Base-by-base conservation (phyloP, 2,113 vertebrate species). In the Acrocephalus kingi region DNA sequence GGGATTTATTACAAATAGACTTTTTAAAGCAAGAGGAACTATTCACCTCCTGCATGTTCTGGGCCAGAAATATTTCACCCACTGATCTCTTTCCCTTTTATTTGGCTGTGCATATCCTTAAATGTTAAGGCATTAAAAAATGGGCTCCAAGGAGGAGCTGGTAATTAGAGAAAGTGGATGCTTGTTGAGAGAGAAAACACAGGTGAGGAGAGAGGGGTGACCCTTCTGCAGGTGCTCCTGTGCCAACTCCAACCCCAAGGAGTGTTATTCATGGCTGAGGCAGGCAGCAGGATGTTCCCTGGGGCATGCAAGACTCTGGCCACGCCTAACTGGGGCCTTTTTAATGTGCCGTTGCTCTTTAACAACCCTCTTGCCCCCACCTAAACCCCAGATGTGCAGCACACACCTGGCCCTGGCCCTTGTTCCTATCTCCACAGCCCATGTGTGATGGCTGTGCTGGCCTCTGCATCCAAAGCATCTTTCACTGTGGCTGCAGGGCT, bases 11-110 rank as follows among this genome's bases (percentile, higher is more conserved):
- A 35, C 62, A 74, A 71, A 76, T 45, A 78, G 61, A 37, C 74
- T 64, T 82, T 89, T 92, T 74, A 67, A 92, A 88, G 54, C 20
- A 48, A 68, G 69, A 84, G 66, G 37, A n/a, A 75, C 31, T 49
- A 24, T 67, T 64, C 33, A 62, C 30, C 46, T 89, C 33, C 46
- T 68, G 33, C n/a, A 19, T 43, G 27, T 74, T 52, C 49, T 66
- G 66, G 9, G 45, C 39, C 21, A 31, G 61, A 78, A 89, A 77
- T 45, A 49, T 8, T 88, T 75, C 75, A 85, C 17, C 2, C 51
- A 4, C 6, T 61, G 23, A 33, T 30, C 25, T 25, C 19, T 27
- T 18, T 33, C 1, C 0, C 66, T 87, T 74, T 20, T n/a, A 27
- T 66, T 87, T 80, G 61, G 2, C 49, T 90, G 66, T 43, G 55